These are phyloP conservation scores for Lycophotia porphyrea DNA, from an alignment of 2,888 invertebrate genomes.

Conservation along the genomic window DNA sequence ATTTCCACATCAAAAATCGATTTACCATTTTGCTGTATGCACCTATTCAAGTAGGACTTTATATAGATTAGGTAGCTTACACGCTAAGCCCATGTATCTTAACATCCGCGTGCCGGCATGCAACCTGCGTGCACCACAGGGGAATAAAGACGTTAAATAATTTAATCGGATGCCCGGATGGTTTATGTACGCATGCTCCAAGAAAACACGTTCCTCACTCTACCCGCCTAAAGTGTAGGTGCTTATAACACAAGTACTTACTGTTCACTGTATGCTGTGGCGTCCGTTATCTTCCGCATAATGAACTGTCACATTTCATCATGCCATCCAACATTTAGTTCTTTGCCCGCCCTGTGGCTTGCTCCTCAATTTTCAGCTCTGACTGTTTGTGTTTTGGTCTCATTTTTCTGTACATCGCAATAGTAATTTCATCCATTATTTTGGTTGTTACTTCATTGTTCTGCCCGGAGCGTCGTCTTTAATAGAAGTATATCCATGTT, in stretches of 20 bases:
- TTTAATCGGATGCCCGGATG: conserved; percentile 87
- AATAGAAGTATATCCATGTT: conserved; percentile 58
- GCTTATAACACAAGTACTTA: conserved; percentile 63
- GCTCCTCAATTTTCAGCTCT: conserved; percentile 57
- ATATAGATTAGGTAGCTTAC: conserved; percentile 68
- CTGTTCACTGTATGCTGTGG: conserved; percentile 58
- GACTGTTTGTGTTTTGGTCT: conserved; percentile 21
- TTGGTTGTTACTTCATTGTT: conserved; percentile 58
- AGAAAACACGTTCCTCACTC: conserved; percentile 71
- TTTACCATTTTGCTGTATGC: conserved; percentile 30
- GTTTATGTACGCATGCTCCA: conserved; percentile 83
- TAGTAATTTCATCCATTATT: conserved; percentile 64
- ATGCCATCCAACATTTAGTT: conserved; percentile 66
- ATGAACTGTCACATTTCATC: conserved; percentile 70
- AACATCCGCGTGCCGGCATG: conserved; percentile 86
- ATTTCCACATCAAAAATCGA: conserved; percentile 24
- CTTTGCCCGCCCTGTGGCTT: conserved; percentile 47
- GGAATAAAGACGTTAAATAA: conserved; percentile 90
- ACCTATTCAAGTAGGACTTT: conserved; percentile 46
- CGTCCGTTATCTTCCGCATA: conserved; percentile 70
- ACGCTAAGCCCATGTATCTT: conserved; percentile 80
- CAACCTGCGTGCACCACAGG: conserved; percentile 86
- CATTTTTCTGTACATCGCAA: conserved; percentile 34
- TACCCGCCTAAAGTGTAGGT: conserved; percentile 65
- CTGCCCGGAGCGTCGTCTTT: conserved; percentile 55